Conservation (phyloP, 37 sponge, comb jelly and placozoan genomes). For the Petrosia ficiformis region DNA sequence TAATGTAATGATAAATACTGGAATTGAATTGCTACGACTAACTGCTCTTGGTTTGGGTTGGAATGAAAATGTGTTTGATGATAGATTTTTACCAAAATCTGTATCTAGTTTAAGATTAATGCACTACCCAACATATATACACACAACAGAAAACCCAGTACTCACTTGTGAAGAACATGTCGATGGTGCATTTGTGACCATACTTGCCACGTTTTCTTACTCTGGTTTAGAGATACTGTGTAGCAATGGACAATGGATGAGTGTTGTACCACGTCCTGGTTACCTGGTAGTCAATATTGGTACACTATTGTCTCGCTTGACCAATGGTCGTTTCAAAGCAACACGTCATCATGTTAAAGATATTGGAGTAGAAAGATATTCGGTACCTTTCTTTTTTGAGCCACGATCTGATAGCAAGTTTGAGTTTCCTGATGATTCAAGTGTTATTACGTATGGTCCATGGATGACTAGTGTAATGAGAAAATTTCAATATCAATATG, state of each 20-base stretch:
- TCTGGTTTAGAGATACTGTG: slow-evolving; percentile 33
- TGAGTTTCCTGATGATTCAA: slow-evolving; percentile 23
- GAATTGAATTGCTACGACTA: slow-evolving; percentile 28
- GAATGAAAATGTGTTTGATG: slow-evolving; percentile 27
- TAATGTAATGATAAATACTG: slow-evolving; percentile 24
- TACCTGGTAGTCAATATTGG: slow-evolving; percentile 55
- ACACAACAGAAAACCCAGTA: not conserved
- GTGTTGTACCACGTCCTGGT: slow-evolving; percentile 29
- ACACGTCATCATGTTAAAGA: slow-evolving; percentile 56
- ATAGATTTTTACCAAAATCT: slow-evolving; percentile 28
- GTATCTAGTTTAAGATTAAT: slow-evolving; percentile 35
- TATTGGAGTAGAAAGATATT: slow-evolving; percentile 33
- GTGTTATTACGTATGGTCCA: slow-evolving; percentile 33
- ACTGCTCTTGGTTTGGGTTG: slow-evolving; percentile 35
- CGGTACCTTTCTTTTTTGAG: slow-evolving; percentile 61
- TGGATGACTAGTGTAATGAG: slow-evolving; percentile 17
- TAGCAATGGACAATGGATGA: slow-evolving; percentile 27
- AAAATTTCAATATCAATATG: slow-evolving; percentile 23
- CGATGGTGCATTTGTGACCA: slow-evolving; percentile 46
- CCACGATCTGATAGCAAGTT: slow-evolving; percentile 41
- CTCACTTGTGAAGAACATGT: slow-evolving; percentile 42
- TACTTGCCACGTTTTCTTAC: slow-evolving; percentile 42
- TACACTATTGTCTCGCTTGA: slow-evolving; percentile 15
- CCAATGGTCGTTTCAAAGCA: slow-evolving; percentile 51
- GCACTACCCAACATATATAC: slow-evolving; percentile 38